These are phyloP conservation scores for Drosophila gunungcola DNA, from an alignment of 1,140 invertebrate species.

Conservation along the genomic window DNA sequence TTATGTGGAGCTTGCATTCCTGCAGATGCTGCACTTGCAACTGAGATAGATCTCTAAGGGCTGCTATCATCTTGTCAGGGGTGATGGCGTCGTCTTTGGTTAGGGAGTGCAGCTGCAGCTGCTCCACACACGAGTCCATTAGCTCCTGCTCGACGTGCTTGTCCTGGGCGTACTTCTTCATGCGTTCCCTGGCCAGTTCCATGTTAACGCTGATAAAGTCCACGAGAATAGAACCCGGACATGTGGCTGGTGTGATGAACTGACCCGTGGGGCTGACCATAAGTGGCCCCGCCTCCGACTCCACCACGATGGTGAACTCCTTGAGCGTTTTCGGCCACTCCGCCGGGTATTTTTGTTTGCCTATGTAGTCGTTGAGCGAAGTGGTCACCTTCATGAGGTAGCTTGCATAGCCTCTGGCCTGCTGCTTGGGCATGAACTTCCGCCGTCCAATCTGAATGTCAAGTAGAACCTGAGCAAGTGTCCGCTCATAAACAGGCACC, in stretches of 20 bases:
- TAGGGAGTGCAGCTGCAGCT: slow-evolving; percentile 89
- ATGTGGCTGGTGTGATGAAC: slow-evolving; percentile 95
- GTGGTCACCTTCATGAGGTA: slow-evolving; percentile 93
- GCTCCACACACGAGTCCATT: slow-evolving; percentile 87
- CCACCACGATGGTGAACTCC: slow-evolving; percentile 94
- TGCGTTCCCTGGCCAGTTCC: slow-evolving; percentile 89
- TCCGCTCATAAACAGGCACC: slow-evolving; percentile 93
- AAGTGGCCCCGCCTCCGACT: slow-evolving; percentile 95
- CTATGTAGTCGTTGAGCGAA: slow-evolving; percentile 92
- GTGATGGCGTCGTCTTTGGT: slow-evolving; percentile 96
- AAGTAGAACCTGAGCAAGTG: slow-evolving; percentile 91
- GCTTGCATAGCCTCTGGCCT: slow-evolving; percentile 92
- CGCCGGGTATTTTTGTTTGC: slow-evolving; percentile 88
- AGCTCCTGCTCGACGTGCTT: slow-evolving; percentile 91
- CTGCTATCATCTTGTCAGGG: slow-evolving; percentile 94
- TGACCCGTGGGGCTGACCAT: slow-evolving; percentile 97
- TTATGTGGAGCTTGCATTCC: slow-evolving; percentile 90
- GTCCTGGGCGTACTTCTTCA: slow-evolving; percentile 91
- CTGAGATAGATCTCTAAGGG: slow-evolving; percentile 89
- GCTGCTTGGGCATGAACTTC: slow-evolving; percentile 95
- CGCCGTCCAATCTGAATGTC: slow-evolving; percentile 93
- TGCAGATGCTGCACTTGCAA: slow-evolving; percentile 84
- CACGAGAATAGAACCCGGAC: slow-evolving; percentile 93
- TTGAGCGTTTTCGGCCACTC: slow-evolving; percentile 89
- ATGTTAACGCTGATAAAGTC: slow-evolving; percentile 93